Evolutionary conservation across 1,140 invertebrate genomes (phyloP).

Genomic region (Trialeurodes vaporariorum): DNA sequence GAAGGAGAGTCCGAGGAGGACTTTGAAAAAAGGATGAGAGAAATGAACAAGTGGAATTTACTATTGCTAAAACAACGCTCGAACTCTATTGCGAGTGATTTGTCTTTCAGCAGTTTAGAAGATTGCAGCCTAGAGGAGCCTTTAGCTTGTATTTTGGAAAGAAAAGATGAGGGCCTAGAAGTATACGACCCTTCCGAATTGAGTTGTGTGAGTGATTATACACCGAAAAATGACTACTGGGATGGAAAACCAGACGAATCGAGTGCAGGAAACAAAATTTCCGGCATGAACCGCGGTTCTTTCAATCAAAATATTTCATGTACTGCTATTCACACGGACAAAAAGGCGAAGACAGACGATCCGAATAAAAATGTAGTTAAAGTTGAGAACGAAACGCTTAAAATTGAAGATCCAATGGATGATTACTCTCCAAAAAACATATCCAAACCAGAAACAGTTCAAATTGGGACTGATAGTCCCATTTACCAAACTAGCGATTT

Average conservation of each 20-base stretch:
- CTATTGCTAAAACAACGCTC: background rate
- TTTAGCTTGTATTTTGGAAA: background rate
- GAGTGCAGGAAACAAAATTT: constrained; percentile 2
- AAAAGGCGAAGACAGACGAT: too few species aligned
- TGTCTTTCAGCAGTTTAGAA: background rate
- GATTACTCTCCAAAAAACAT: too few species aligned
- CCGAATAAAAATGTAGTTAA: too few species aligned
- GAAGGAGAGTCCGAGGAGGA: constrained; percentile 12
- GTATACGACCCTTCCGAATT: constrained; percentile 1
- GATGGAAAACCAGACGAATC: too few species aligned
- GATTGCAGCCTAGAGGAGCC: background rate
- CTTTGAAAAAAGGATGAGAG: background rate
- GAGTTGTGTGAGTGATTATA: too few species aligned
- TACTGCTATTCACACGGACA: too few species aligned
- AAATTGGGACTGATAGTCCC: background rate
- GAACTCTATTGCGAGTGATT: background rate
- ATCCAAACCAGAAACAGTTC: too few species aligned
- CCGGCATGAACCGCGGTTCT: constrained; percentile 4
- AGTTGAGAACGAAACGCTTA: too few species aligned
- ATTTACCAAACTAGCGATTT: background rate
- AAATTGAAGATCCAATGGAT: too few species aligned
- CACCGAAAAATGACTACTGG: too few species aligned
- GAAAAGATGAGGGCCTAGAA: background rate
- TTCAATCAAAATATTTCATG: too few species aligned
- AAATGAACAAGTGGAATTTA: background rate